Base-by-base conservation (phyloP, 2,113 vertebrate genomes). In the Neofelis nebulosa region DNA sequence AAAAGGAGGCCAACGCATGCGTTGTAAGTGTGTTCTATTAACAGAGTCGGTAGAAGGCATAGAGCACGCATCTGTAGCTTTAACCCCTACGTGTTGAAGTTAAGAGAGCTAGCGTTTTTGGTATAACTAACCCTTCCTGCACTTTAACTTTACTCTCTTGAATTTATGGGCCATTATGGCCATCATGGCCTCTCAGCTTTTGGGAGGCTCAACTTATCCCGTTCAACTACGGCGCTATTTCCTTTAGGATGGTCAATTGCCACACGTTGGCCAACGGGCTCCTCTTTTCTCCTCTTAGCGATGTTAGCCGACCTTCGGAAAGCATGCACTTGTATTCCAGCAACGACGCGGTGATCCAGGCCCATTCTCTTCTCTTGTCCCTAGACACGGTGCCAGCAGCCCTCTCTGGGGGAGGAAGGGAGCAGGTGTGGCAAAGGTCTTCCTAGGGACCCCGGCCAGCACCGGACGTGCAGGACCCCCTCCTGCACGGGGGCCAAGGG, bases 1-100 rank as follows among this genome's bases (percentile, higher is more conserved):
- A 68, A 41, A 82, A 57, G 61, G 27, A 74, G 25, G 36, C 15
- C 1, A 7, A 4, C 14, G 7, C 4, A 0, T 3, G 13, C 5
- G 0, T 3, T 11, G 0, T 10, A 38, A 13, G 3, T 0, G 16
- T 16, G 1, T 61, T 23, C 57, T 61, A 61, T 9, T 16, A 13
- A 2, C 3, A 18, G 0, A 0, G 36, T 36, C 14, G 29, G 33
- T 0, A 76, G 33, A 31, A 50, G 21, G 16, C 25, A 9, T 5
- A 2, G 81, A 27, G 21, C 25, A 2, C 0, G 0, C 2, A 1
- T 7, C 8, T 29, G 1, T 4, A 65, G 66, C 31, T 41, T 33
- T 11, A 3, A 4, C 41, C 4, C 3, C 38, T 41, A 19, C 52
- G 5, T 16, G 16, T 33, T 84, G 45, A 73, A 48, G 61, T 55